Base-by-base conservation (phyloP, 2,113 vertebrate species). In the Spilogale gracilis region DNA sequence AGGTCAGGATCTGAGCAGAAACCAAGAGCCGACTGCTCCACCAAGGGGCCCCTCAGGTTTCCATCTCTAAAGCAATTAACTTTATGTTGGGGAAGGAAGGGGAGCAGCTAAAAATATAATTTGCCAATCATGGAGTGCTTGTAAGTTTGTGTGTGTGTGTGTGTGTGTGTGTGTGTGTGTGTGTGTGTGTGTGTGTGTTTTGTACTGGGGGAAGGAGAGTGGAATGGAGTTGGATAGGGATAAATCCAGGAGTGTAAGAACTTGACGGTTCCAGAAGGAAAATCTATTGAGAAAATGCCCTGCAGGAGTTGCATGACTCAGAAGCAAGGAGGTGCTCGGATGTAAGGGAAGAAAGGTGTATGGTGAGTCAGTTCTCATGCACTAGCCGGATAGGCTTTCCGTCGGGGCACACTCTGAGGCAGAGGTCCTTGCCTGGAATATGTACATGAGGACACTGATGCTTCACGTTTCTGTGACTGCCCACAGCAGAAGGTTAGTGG, bases 291-390 rank as follows among this genome's bases (percentile, higher is more conserved):
- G 27, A 61, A 91, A 61, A 11, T 38, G 14, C 74, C 23, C 10
- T 63, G 6, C 23, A 48, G 54, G 30, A 50, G 8, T 58, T 83
- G 5, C 5, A 30, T 1, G 63, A 17, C 21, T 79, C 45, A 61
- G 50, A 63, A 71, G 9, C 8, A 25, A 1, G 18, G 30, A 21
- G 16, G 6, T 11, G 17, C 13, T 6, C 0, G 0, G 27, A 56
- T n/a, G 18, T 25, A 52, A 43, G 89, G 10, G 10, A 38, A 69
- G 48, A 58, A 32, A 21, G 2, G 1, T 32, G 1, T 56, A 50
- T 38, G 7, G 3, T 3, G 30, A 43, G 16, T 63, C 9, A 20
- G 1, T 30, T 5, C 52, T 61, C 8, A 3, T 32, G 10, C 1
- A 48, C 32, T 10, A 7, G 32, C 17, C 56, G 6, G 11, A 8